phyloP scores from a whole-genome alignment of 2,888 invertebrate species.

The Artemia sinica region DNA sequence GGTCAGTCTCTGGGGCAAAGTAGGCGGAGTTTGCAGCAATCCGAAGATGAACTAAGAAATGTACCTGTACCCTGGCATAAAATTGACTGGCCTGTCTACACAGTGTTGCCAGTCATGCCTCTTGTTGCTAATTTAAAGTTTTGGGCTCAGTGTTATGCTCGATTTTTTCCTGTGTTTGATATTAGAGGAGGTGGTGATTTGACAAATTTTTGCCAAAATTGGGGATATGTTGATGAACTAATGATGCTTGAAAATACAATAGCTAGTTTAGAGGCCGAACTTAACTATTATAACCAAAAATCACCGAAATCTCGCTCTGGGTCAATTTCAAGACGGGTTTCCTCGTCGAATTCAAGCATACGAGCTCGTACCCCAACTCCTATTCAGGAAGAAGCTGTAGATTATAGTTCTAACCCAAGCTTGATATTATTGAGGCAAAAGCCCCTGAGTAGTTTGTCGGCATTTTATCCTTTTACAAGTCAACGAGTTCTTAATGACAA shows the following conservation, averaged over 20 bases:
- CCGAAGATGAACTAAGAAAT: not conserved
- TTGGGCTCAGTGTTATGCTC: conserved; percentile 76
- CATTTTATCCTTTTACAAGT: conserved; percentile 2
- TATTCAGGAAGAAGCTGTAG: conserved; percentile 2
- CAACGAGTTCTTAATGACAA: conserved; percentile 12
- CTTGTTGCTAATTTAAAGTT: conserved; percentile 45
- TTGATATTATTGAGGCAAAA: conserved; percentile 1
- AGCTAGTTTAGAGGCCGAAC: not conserved
- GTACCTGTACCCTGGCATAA: conserved; percentile 27
- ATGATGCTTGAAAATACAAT: conserved; percentile 4
- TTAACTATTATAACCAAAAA: conserved; percentile 9
- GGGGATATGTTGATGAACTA: not conserved
- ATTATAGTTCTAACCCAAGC: conserved; percentile 12
- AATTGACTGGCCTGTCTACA: conserved; percentile 32
- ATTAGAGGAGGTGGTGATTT: conserved; percentile 47
- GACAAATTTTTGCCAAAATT: conserved; percentile 30
- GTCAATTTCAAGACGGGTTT: not conserved
- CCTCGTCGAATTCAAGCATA: conserved; percentile 3
- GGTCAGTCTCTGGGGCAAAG: not conserved
- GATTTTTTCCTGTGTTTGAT: conserved; percentile 70
- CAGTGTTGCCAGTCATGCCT: conserved; percentile 27
- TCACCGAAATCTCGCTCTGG: conserved; percentile 10
- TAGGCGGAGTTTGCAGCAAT: not conserved
- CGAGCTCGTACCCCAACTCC: conserved; percentile 3
- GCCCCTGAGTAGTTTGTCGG: not conserved